These are phyloP conservation scores for Autographa gamma DNA, from an alignment of 2,888 invertebrate genomes.

Conservation along the genomic window DNA sequence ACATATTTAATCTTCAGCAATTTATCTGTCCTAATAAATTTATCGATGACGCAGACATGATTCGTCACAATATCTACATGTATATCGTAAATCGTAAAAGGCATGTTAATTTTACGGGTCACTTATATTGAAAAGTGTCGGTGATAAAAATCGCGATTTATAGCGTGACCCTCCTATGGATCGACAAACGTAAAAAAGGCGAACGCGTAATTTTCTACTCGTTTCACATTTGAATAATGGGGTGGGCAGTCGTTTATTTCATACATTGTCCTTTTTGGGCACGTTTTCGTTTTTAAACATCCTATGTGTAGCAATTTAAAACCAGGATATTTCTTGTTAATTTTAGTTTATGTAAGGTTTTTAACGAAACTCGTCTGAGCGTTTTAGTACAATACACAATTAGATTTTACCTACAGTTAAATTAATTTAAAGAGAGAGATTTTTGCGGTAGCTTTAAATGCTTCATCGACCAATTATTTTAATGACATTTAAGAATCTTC, in stretches of 20 bases:
- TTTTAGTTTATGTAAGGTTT: not conserved
- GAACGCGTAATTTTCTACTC: conserved; percentile 56
- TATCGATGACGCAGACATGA: conserved; percentile 6
- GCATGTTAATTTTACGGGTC: conserved; percentile 65
- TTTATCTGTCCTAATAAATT: not conserved
- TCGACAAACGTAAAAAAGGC: conserved; percentile 54
- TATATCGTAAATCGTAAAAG: conserved; percentile 50
- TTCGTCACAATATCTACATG: conserved; percentile 30
- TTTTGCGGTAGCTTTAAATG: not conserved
- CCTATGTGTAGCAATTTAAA: conserved; percentile 6
- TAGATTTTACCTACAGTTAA: not conserved
- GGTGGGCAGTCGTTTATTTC: conserved; percentile 45
- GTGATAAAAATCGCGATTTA: conserved; percentile 68
- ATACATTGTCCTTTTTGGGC: conserved; percentile 36
- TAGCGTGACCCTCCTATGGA: conserved; percentile 60
- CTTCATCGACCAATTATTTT: not conserved
- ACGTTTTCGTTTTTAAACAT: conserved; percentile 24
- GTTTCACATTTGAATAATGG: conserved; percentile 58
- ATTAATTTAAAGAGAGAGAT: not conserved
- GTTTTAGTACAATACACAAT: not conserved
- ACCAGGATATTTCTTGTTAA: not conserved
- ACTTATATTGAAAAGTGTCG: conserved; percentile 66
- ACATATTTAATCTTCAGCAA: not conserved
- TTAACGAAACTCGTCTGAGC: not conserved
- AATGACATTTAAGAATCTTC: not conserved